Base-by-base conservation (phyloP, 2,113 vertebrate genomes). In the Gavia stellata region DNA sequence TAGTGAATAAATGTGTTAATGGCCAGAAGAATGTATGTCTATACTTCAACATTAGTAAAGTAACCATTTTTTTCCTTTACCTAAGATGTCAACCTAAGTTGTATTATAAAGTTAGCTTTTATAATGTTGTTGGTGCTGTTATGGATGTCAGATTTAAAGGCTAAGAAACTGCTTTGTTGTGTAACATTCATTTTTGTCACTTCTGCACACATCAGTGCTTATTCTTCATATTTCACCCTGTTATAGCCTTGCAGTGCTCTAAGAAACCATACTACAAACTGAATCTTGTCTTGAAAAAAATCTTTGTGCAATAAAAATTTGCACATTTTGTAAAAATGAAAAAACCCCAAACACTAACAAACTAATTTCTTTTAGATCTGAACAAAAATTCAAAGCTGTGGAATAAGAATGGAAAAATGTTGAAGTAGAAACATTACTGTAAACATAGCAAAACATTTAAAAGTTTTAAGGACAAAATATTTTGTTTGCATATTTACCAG, bases 81-180 rank as follows among this genome's bases (percentile, higher is more conserved):
- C 13, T 2, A 31, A 61, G 15, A 18, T 34, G 26, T 42, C 55
- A 82, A 0, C 29, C 14, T 8, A 33, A 63, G 29, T 7, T 74
- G 17, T 50, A 3, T 47, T 40, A 31, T 0, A 3, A 70, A 49
- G 17, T 10, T 72, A 28, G 33, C 40, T 73, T 59, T 68, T 49
- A 19, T 36, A n/a, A 3, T 9, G 24, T 8, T 70, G 44, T 42
- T 0, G 0, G 44, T 67, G 42, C n/a, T 55, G 5, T 55, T 77
- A 68, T 21, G 17, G 44, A 38, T 77, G 58, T 52, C n/a, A 68
- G 23, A 31, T 90, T 84, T 78, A 81, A 80, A 90, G 49, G 47
- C 68, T 50, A 66, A 77, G 49, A 65, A 68, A 34, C 13, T 73
- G 23, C 44, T 77, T 90, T 81, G 65, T 31, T 66, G 42, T 40